Conservation (phyloP, 2,888 invertebrate genomes). For the Podotricha telesiphe region DNA sequence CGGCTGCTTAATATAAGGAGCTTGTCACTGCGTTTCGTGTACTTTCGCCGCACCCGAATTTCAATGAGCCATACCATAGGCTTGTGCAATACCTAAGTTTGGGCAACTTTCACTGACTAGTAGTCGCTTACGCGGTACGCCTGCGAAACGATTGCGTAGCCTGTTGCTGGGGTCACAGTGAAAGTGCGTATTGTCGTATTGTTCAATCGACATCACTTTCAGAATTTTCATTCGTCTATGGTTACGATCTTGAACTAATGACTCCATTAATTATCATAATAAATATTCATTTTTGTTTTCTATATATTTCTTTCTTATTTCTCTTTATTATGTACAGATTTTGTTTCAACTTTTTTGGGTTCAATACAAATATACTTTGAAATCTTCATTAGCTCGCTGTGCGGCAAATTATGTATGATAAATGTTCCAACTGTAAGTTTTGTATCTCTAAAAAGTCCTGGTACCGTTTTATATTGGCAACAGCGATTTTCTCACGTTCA, state of each 20-base stretch:
- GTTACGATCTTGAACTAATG: conserved; percentile 11
- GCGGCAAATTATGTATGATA: background rate
- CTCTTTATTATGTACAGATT: background rate
- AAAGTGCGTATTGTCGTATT: conserved; percentile 70
- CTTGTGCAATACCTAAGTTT: conserved; percentile 82
- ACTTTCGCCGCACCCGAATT: conserved; percentile 81
- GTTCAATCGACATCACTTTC: conserved; percentile 47
- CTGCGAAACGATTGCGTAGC: conserved; percentile 79
- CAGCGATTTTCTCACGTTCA: conserved; percentile 46
- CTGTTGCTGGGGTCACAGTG: conserved; percentile 73
- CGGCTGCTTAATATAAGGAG: conserved; percentile 35
- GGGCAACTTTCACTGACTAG: conserved; percentile 78
- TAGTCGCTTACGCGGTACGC: conserved; percentile 72
- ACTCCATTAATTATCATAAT: background rate
- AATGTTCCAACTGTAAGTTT: conserved; percentile 4
- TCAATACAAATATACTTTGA: background rate
- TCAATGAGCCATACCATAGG: conserved; percentile 72
- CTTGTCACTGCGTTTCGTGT: conserved; percentile 54
- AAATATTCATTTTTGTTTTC: background rate
- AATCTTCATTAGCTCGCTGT: background rate
- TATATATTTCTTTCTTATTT: conserved; percentile 9
- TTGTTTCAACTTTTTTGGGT: background rate
- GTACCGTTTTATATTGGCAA: conserved; percentile 40
- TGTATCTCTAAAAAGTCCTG: conserved; percentile 5
- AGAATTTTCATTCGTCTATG: conserved; percentile 33